Percentiles rank a stretch among this genome's conserved stretches.
These are phyloP conservation scores for Burhinus oedicnemus DNA, from an alignment of 2,113 vertebrate species.

Conservation along the genomic window DNA sequence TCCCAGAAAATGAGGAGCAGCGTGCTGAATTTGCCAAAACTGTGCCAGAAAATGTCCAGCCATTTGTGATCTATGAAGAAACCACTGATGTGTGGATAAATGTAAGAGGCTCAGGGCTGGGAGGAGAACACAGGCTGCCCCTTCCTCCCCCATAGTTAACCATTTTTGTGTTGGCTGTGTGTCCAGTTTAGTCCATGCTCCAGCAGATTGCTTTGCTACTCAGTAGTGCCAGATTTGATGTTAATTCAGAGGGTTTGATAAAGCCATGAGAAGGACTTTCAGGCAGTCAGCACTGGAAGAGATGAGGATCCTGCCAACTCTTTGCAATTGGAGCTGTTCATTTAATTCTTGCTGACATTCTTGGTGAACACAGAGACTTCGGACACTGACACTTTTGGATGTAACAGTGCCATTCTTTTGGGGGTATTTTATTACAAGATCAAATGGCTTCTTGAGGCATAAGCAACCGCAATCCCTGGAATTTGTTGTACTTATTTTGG, in stretches of 20 bases:
- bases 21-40: constrained; percentile 83
- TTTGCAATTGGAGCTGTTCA: neutral
- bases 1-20: constrained; percentile 81
- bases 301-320: neutral
- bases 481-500: neutral
- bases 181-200: neutral
- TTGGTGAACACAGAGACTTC: neutral
- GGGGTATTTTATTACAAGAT: neutral
- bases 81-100: constrained; percentile 96
- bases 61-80: constrained; percentile 92
- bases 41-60: constrained; percentile 84
- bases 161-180: neutral
- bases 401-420: neutral
- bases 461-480: neutral
- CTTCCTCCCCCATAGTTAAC: neutral
- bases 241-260: neutral
- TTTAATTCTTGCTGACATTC: neutral
- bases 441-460: neutral
- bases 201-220: neutral
- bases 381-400: neutral
- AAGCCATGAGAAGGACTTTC: neutral
- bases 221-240: neutral
- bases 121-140: neutral
- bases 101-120: constrained; percentile 66
- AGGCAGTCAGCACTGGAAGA: neutral